Conservation (phyloP, 2,888 invertebrate species). For the Dynastes grantii region DNA sequence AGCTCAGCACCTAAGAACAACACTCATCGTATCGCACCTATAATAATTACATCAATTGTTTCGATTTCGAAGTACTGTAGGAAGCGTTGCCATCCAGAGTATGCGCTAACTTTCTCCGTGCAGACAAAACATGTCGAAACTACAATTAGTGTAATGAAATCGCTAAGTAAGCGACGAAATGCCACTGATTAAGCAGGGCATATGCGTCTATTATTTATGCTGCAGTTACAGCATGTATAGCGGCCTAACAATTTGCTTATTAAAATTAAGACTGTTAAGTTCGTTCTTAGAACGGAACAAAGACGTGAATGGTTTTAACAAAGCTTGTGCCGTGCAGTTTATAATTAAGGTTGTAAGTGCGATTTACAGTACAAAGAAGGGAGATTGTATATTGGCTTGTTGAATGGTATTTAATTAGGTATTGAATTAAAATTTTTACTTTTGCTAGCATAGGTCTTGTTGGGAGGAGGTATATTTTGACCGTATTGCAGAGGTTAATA, state of each 20-base stretch:
- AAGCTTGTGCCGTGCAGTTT: neutral
- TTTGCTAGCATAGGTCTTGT: too few relatives aligned
- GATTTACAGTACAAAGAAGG: too few relatives aligned
- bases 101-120: neutral
- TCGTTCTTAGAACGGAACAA: neutral
- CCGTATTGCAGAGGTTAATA: too few relatives aligned
- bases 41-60: neutral
- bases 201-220: neutral
- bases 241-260: slow-evolving; percentile 1
- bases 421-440: too few relatives aligned
- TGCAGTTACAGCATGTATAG: neutral
- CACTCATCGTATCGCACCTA: too few relatives aligned
- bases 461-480: too few relatives aligned
- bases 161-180: neutral
- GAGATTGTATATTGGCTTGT: too few relatives aligned
- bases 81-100: neutral
- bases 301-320: neutral
- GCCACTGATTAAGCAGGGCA: neutral
- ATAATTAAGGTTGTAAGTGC: neutral
- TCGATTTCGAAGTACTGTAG: neutral
- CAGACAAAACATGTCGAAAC: neutral
- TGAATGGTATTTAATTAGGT: too few relatives aligned
- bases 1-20: too few relatives aligned
- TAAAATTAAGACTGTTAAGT: neutral
- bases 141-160: slow-evolving; percentile 3